Evolutionary conservation across 2,888 invertebrate species (phyloP), one percentile per base, ranked within the genome.

Genomic region (Furcula furcula): DNA sequence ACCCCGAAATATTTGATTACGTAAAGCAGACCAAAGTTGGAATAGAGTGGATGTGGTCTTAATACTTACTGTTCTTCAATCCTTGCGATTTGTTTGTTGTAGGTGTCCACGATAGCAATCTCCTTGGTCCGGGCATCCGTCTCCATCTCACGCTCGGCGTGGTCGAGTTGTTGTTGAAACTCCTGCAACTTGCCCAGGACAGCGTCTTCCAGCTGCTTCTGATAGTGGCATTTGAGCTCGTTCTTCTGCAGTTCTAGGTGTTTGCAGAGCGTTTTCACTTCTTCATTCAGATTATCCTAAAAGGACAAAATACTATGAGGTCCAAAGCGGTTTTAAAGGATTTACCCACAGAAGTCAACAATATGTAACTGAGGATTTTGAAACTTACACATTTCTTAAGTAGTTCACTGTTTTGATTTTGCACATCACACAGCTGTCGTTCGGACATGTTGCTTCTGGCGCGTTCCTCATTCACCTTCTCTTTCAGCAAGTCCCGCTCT

Each of bases 131-230:
- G 89, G 1, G 93, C 84, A 56, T 94, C 93, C 0, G 81, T 79
- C 43, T 92, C 91, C 56, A 94, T 85, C 21, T 91, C 90, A 12
- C 88, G 82, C 71, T 94, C 93, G 0, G 93, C 93, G 19, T 88
- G 76, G 53, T 95, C 95, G 19, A 96, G 76, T 67, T 96, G 95
- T 1, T 79, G 79, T 68, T 87, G 87, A 62, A 95, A 96, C 75
- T 96, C 95, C 54, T 91, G 91, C 37, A 95, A 81, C 65, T 96
- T 96, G 34, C 90, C 90, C 36, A 93, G 84, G 10, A 96, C 95
- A 0, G 95, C 93, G 29, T 92, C 91, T 57, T 96, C 95, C 7
- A 96, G 86, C 77, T 96, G 95, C 48, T 93, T 92, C 76, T 96
- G 96, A 64, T 95, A 96, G 65, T 94, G 93, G 20, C 91, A 88